A percentile compares a stretch with the other conserved stretches of the same genome.
These are phyloP conservation scores for Drosophila ananassae DNA, from an alignment of 1,140 invertebrate species.

Conservation along the genomic window DNA sequence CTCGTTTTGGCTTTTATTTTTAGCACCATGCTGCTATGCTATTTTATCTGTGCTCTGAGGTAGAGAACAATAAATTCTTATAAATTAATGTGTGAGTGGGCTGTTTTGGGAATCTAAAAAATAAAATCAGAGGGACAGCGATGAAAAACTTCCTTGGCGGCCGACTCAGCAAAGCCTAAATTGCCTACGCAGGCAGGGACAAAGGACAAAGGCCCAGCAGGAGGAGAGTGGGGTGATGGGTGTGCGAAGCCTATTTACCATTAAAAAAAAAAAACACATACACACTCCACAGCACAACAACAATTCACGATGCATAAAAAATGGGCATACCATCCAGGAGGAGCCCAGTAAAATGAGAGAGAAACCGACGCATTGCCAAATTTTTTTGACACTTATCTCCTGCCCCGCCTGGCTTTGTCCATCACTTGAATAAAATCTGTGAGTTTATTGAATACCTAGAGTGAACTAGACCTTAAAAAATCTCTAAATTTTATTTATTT, in stretches of 20 bases:
- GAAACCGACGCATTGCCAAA: conserved; percentile 71
- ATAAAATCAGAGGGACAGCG: conserved; percentile 26
- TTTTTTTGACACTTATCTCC: conserved; percentile 82
- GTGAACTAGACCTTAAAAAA: too few relatives aligned
- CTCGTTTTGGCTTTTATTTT: conserved; percentile 7
- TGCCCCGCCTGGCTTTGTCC: conserved; percentile 20
- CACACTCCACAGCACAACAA: conserved; percentile 23
- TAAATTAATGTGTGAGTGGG: conserved; percentile 54
- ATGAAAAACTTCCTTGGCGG: conserved; percentile 44
- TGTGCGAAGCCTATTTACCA: conserved; percentile 47
- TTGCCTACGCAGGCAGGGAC: conserved; percentile 64
- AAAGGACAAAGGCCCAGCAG: conserved; percentile 1
- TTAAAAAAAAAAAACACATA: conserved; percentile 68
- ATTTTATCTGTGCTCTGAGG: conserved; percentile 71
- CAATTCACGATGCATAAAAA: conserved; percentile 75
- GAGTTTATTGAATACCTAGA: too few relatives aligned
- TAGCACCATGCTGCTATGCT: conserved; percentile 2
- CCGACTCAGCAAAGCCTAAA: conserved; percentile 72
- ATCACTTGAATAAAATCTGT: conserved; percentile 8
- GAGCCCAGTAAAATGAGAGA: conserved; percentile 2
- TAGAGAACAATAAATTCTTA: conserved; percentile 78
- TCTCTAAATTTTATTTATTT: too few relatives aligned
- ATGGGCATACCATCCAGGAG: conserved; percentile 29
- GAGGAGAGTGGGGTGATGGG: background rate
- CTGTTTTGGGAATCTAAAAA: conserved; percentile 36